phyloP scores from a whole-genome alignment of 2,113 vertebrate species.

The Ochotona princeps region DNA sequence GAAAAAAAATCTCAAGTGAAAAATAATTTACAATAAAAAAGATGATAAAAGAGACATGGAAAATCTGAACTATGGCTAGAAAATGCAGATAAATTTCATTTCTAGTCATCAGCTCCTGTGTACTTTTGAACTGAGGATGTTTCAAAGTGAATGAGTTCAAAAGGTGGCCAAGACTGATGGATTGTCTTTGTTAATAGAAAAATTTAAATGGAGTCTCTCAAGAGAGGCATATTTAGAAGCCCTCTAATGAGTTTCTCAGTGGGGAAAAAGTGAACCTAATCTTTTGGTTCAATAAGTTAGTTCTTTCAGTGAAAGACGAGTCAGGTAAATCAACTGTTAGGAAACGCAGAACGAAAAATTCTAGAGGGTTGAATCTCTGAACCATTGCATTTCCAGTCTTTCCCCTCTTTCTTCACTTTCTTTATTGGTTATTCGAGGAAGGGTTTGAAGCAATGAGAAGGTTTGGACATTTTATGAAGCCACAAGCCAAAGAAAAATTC shows the following conservation, averaged over 20 bases:
- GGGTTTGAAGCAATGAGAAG: not conserved
- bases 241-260: constrained; percentile 57
- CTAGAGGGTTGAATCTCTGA: not conserved
- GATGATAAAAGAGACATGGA: not conserved
- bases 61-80: not conserved
- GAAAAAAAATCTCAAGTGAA: not conserved
- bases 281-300: constrained; percentile 54
- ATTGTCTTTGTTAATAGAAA: constrained; percentile 65
- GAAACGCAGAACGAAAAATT: constrained; percentile 1
- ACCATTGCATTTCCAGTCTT: not conserved
- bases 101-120: constrained; percentile 41
- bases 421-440: constrained; percentile 2
- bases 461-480: not conserved
- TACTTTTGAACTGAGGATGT: constrained; percentile 69
- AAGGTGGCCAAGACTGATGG: constrained; percentile 65
- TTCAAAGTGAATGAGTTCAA: constrained; percentile 67
- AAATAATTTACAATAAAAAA: not conserved
- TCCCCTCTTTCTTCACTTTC: not conserved
- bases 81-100: constrained; percentile 39
- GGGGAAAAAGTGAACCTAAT: not conserved
- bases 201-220: constrained; percentile 60
- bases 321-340: constrained; percentile 7
- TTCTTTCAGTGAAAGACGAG: constrained; percentile 39
- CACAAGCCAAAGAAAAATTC: not conserved
- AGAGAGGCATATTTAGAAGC: constrained; percentile 48